phyloP scores from a whole-genome alignment of 2,113 vertebrate species.

The Cepphus grylle region DNA sequence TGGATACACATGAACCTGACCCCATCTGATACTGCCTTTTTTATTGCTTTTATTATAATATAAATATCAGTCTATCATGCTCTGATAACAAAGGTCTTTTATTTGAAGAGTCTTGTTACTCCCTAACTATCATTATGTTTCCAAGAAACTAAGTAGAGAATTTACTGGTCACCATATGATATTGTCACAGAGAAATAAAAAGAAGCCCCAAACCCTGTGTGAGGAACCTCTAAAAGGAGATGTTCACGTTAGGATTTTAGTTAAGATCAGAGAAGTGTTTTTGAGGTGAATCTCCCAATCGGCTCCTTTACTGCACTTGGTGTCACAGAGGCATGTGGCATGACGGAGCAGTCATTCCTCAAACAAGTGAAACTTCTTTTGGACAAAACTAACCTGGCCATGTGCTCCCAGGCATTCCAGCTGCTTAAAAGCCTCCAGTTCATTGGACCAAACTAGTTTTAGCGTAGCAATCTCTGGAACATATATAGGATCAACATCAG shows the following conservation, averaged over 20 bases:
- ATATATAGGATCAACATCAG: neutral
- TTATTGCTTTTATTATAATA: neutral
- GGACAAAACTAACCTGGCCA: neutral
- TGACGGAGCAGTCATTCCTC: rapidly evolving
- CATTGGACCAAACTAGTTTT: neutral
- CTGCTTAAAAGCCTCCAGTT: neutral
- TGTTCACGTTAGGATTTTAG: neutral
- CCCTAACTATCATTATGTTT: neutral
- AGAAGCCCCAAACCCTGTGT: neutral
- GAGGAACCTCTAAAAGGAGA: neutral
- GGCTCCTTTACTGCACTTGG: neutral
- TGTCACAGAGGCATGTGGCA: rapidly evolving
- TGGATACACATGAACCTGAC: neutral
- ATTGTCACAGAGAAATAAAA: neutral
- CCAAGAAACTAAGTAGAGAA: neutral
- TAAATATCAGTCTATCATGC: neutral
- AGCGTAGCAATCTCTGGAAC: neutral
- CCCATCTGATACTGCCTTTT: neutral
- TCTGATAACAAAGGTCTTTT: neutral
- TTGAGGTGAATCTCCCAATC: neutral
- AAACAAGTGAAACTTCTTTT: neutral
- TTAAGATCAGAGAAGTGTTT: neutral
- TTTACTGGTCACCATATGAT: neutral
- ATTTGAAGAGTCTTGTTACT: neutral
- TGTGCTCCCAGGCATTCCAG: neutral